Percentiles rank a stretch among this genome's conserved stretches.
phyloP scores from a whole-genome alignment of 2,888 invertebrate species.

The Leucania comma region DNA sequence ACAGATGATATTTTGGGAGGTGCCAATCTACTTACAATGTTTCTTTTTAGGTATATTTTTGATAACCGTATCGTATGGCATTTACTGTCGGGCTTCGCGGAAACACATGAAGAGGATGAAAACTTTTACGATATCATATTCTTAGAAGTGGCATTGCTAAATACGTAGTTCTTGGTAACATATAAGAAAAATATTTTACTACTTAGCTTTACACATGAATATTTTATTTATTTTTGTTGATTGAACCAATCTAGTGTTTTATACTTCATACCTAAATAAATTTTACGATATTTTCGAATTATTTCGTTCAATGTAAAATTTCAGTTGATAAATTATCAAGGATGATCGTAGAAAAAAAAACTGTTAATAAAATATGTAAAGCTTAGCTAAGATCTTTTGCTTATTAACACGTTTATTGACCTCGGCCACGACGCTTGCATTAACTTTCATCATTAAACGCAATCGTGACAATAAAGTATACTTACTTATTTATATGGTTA shows the following conservation, averaged over 20 bases:
- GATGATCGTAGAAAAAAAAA: constrained; percentile 1
- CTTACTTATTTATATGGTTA: constrained; percentile 13
- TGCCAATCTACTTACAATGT: constrained; percentile 55
- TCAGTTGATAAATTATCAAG: constrained; percentile 16
- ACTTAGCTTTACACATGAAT: constrained; percentile 38
- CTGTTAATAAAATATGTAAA: constrained; percentile 18
- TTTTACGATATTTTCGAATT: constrained; percentile 28
- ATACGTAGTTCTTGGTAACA: constrained; percentile 47
- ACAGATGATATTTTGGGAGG: constrained; percentile 62
- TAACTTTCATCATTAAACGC: constrained; percentile 36
- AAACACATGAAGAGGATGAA: constrained; percentile 54
- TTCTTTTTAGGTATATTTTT: constrained; percentile 59
- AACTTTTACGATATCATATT: constrained; percentile 47
- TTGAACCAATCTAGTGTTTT: constrained; percentile 29
- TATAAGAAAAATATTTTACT: constrained; percentile 43
- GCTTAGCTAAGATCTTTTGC: constrained; percentile 47
- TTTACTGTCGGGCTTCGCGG: constrained; percentile 46
- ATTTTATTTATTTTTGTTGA: constrained; percentile 44
- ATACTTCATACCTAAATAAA: constrained; percentile 11
- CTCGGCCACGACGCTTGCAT: constrained; percentile 40
- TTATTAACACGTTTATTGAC: constrained; percentile 38
- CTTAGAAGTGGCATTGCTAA: constrained; percentile 47
- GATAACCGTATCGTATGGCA: constrained; percentile 47
- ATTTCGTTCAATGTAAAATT: constrained; percentile 12
- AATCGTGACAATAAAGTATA: constrained; percentile 27